phyloP scores from a whole-genome alignment of 2,797 vertebrate genomes.

The Spea hammondii region DNA sequence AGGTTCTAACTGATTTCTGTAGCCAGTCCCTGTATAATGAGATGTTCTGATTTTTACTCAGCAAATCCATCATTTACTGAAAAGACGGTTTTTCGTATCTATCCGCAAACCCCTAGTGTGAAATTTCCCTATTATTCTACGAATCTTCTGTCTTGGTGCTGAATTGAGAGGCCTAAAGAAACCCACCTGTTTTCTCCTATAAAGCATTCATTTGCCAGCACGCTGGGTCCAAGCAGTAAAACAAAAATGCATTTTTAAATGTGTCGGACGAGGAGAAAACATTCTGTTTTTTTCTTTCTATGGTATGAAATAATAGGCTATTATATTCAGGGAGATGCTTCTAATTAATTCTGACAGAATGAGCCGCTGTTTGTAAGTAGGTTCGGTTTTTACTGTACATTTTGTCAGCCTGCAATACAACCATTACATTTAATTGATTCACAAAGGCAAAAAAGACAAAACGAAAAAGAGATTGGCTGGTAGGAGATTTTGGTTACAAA shows the following conservation, averaged over 20 bases:
- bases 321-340: conserved; percentile 8
- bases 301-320: background rate
- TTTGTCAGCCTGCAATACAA: background rate
- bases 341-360: conserved; percentile 21
- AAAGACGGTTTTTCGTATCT: conserved; percentile 31
- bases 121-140: conserved; percentile 35
- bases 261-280: conserved; percentile 1
- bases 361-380: background rate
- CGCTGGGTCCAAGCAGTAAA: background rate
- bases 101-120: conserved; percentile 21
- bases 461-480: background rate
- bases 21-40: conserved; percentile 27
- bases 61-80: conserved; percentile 18
- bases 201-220: conserved; percentile 8
- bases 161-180: conserved; percentile 9
- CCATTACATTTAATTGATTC: background rate
- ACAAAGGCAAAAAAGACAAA: background rate
- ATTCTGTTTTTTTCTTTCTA: background rate
- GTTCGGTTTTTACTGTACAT: background rate
- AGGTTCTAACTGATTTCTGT: background rate
- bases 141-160: background rate
- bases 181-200: conserved; percentile 12
- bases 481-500: background rate
- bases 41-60: conserved; percentile 26
- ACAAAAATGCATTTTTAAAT: conserved; percentile 20